Base-by-base conservation (phyloP, 2,113 vertebrate species). In the Chaetorhynchus papuensis region DNA sequence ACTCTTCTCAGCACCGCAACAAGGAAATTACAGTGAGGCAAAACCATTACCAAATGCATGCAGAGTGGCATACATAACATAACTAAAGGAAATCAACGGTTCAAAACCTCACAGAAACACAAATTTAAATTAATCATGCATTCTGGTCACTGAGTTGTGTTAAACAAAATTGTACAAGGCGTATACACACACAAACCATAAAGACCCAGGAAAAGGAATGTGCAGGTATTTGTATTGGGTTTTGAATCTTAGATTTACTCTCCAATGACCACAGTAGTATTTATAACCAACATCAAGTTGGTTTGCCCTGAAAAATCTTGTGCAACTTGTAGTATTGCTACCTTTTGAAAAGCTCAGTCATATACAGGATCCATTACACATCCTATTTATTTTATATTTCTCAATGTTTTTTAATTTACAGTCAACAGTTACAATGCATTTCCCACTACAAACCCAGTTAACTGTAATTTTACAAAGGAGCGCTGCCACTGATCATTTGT, bases 311-410 rank as follows among this genome's bases (percentile, higher is more conserved):
- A 76, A 80, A 56, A 82, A 70, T 66, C 13, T 82, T 52, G 28
- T 26, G 65, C 37, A 87, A 79, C 2, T 5, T n/a, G 15, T 11
- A 72, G 53, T 17, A 89, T 53, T 63, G 60, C 27, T 70, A 44
- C 22, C 44, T 63, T 44, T 89, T 50, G 52, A 82, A 91, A 81
- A 89, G 69, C 85, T 93, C 28, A 81, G 19, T 61, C 49, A 61
- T 41, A 88, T 27, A 94, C 59, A 61, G 47, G 17, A 66, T 71
- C 54, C 53, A 50, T 82, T 65, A 42, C 24, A 44, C 5, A 31
- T 93, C 66, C 76, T 91, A 90, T 91, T 95, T 94, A 91, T 92
- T 96, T 68, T 31, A 47, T 61, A 52, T 57, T 65, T 41, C 11
- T 80, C 37, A 69, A 33, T 17, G 8, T 52, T 68, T 76, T 69